Evolutionary conservation across 1,140 invertebrate species (phyloP), one percentile per base, ranked within the genome.

Genomic region (Mylabris phalerata): DNA sequence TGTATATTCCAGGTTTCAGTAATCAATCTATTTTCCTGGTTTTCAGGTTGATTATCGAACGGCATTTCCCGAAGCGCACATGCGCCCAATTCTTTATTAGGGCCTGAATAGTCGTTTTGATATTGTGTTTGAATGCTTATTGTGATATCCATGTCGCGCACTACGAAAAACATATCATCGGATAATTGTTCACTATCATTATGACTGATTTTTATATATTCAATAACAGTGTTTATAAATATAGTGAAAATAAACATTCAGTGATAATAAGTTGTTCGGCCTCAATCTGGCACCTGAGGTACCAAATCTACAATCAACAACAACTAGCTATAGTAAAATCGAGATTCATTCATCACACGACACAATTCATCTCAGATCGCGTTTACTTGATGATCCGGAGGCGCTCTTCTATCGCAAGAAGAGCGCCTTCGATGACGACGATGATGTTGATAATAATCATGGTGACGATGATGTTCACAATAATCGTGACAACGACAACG

Each of bases 221-320:
- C 48, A 42, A 48, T 39, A 40, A 62, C 50, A 59, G 48, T 41
- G 50, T 60, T 51, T 46, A 61, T 19, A 60, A 49, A 50, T 48
- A 38, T 60, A 38, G 50, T 48, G 56, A 55, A 38, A 38, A 52
- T 48, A 42, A 46, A 55, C 52, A 49, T 50, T 49, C 57, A 50
- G 44, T 41, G 58, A 59, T 64, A 49, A 42, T 66, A 45, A 44
- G 59, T 49, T 48, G 55, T 41, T 64, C 60, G 55, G 51, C 63
- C 39, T 60, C 68, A 68, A 51, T 60, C 67, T 70, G 68, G 68
- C 68, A 65, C 68, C 67, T 55, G 66, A 68, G 54, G 67, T 65
- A 39, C 65, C 67, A 47, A 59, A 24, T 54, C 59, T 58, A 48
- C 52, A 67, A 25, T 63, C 67, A 54, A 40, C 65, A 32, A 58